Evolutionary conservation across 2,888 invertebrate species (phyloP).

Genomic region (Exocentrus adspersus): DNA sequence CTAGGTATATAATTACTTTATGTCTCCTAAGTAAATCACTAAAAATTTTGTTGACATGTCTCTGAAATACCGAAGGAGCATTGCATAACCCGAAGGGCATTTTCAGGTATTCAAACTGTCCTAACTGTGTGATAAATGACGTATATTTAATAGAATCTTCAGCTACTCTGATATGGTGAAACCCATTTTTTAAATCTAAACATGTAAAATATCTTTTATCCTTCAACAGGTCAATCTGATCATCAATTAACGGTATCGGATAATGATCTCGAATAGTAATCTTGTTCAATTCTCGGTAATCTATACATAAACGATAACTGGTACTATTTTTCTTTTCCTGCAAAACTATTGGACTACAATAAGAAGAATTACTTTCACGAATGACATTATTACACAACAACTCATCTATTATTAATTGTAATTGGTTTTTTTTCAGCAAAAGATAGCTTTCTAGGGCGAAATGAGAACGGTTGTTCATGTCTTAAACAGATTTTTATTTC

Average conservation of each 20-base stretch:
- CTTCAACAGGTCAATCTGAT: conserved; percentile 26
- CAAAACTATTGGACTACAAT: conserved; percentile 30
- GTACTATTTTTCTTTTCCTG: conserved; percentile 20
- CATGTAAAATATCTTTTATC: conserved; percentile 29
- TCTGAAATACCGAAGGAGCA: conserved; percentile 1
- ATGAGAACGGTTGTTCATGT: conserved; percentile 1
- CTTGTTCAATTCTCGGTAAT: conserved; percentile 30
- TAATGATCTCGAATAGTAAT: conserved; percentile 25
- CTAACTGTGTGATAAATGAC: conserved; percentile 19
- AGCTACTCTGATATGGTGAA: background rate
- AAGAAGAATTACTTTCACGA: conserved; percentile 15
- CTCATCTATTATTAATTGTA: conserved; percentile 25
- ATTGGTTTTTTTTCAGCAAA: conserved; percentile 17
- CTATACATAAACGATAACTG: conserved; percentile 23
- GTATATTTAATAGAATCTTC: conserved; percentile 20
- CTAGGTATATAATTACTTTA: no score
- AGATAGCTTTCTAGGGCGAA: conserved; percentile 11
- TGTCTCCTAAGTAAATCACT: no score
- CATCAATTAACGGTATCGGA: conserved; percentile 31
- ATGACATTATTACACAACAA: conserved; percentile 20
- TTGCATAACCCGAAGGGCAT: conserved; percentile 30
- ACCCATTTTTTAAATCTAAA: conserved; percentile 17
- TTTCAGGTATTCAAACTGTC: conserved; percentile 23
- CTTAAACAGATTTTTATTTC: background rate
- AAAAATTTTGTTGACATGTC: no score